Conservation (phyloP, 2,888 invertebrate genomes). For the Lagria hirta region DNA sequence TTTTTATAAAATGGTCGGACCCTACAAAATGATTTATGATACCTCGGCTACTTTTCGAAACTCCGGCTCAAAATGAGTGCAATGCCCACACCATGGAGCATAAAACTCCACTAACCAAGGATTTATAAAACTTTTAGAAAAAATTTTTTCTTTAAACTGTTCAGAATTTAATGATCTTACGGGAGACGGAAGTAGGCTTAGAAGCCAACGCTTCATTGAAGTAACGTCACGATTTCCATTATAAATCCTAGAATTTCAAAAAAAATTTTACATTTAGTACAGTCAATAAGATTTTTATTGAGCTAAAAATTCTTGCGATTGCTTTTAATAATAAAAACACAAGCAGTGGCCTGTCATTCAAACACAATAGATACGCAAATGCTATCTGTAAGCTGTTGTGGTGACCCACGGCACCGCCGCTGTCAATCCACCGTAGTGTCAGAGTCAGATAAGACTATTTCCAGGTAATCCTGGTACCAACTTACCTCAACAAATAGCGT, state of each 20-base stretch:
- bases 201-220: conserved; percentile 65
- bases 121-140: conserved; percentile 50
- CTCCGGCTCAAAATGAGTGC: conserved; percentile 67
- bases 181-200: conserved; percentile 62
- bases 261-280: not conserved
- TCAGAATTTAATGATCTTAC: conserved; percentile 55
- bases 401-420: too few relatives aligned
- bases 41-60: conserved; percentile 68
- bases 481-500: too few relatives aligned
- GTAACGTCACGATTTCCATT: conserved; percentile 64
- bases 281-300: too few relatives aligned
- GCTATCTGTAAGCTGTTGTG: too few relatives aligned
- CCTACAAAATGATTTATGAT: conserved; percentile 23
- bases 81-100: conserved; percentile 68
- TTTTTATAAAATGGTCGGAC: conserved; percentile 16
- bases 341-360: too few relatives aligned
- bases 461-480: too few relatives aligned
- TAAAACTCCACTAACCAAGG: conserved; percentile 68
- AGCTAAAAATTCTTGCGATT: too few relatives aligned
- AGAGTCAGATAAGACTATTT: too few relatives aligned
- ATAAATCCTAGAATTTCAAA: conserved; percentile 55
- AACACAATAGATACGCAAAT: too few relatives aligned
- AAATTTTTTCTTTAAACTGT: conserved; percentile 55
- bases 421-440: too few relatives aligned
- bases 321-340: too few relatives aligned